Evolutionary conservation across 1,140 invertebrate genomes (phyloP).

Genomic region (Pteromalus puparum): DNA sequence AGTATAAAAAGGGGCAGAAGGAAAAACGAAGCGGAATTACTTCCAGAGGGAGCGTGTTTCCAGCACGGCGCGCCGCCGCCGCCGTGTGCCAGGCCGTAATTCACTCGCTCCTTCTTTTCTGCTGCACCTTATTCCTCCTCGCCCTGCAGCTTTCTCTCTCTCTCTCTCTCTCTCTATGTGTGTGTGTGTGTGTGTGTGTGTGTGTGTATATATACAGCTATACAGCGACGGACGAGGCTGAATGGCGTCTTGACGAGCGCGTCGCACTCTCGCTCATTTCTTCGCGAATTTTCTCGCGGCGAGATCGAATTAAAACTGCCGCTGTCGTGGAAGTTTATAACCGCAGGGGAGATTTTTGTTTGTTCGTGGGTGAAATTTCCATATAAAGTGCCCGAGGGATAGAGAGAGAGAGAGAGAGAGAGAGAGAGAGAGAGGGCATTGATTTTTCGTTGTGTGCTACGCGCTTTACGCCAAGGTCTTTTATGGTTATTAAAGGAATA

Average conservation of each 20-base stretch:
- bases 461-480: slow-evolving; percentile 4
- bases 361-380: slow-evolving; percentile 11
- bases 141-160: neutral
- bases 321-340: neutral
- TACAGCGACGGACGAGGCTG: neutral
- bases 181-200: no score
- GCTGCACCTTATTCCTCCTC: slow-evolving; percentile 6
- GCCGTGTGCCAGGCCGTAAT: slow-evolving; percentile 36
- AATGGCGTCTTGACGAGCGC: neutral
- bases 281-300: neutral
- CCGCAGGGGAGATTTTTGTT: slow-evolving; percentile 10
- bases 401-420: neutral
- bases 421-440: neutral
- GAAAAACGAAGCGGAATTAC: slow-evolving; percentile 39
- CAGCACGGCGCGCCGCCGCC: slow-evolving; percentile 16
- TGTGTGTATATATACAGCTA: neutral
- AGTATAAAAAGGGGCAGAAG: slow-evolving; percentile 1
- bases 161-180: neutral
- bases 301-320: neutral
- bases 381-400: slow-evolving; percentile 4
- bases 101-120: neutral
- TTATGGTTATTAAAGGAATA: slow-evolving; percentile 40
- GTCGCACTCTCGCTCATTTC: neutral
- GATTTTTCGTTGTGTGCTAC: neutral
- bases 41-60: slow-evolving; percentile 42